phyloP scores from a whole-genome alignment of 2,888 invertebrate species.

The Oscheius sp. region DNA sequence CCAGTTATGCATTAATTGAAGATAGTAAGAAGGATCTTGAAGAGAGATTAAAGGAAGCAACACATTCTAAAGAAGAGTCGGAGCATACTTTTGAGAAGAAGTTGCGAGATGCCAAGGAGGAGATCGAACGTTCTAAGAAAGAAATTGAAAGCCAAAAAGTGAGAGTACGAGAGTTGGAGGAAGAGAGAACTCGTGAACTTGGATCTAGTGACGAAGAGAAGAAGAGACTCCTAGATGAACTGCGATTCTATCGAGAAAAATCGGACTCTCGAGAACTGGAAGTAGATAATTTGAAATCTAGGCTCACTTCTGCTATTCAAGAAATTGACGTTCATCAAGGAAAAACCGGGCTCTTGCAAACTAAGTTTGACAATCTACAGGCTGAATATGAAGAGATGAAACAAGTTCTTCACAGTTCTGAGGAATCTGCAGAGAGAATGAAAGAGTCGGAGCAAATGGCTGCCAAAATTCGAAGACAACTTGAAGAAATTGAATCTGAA shows the following conservation, averaged over 20 bases:
- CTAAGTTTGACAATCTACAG: slow-evolving; percentile 27
- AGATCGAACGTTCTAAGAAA: background rate
- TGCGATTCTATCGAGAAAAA: slow-evolving; percentile 30
- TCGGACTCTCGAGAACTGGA: slow-evolving; percentile 16
- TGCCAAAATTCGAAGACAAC: slow-evolving; percentile 13
- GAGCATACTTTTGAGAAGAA: slow-evolving; percentile 17
- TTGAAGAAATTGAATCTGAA: slow-evolving; percentile 24
- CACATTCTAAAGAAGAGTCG: slow-evolving; percentile 11
- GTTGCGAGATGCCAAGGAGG: slow-evolving; percentile 12
- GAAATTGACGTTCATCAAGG: slow-evolving; percentile 16
- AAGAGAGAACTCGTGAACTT: slow-evolving; percentile 39
- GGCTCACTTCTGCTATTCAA: slow-evolving; percentile 14
- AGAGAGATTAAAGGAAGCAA: slow-evolving; percentile 3
- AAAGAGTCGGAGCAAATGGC: slow-evolving; percentile 20
- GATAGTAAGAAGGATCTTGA: slow-evolving; percentile 24
- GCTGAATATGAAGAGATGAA: slow-evolving; percentile 24
- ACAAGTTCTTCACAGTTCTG: slow-evolving; percentile 10
- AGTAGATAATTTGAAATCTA: slow-evolving; percentile 27
- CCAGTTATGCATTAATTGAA: slow-evolving; percentile 11
- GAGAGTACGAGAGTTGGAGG: slow-evolving; percentile 24
- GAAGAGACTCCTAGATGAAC: slow-evolving; percentile 33
- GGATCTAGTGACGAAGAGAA: slow-evolving; percentile 40
- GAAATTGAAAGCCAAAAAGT: slow-evolving; percentile 14
- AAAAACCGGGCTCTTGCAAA: slow-evolving; percentile 12
- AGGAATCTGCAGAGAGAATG: slow-evolving; percentile 21